Evolutionary conservation across 2,888 invertebrate species (phyloP).

Genomic region (Apoda limacodes): DNA sequence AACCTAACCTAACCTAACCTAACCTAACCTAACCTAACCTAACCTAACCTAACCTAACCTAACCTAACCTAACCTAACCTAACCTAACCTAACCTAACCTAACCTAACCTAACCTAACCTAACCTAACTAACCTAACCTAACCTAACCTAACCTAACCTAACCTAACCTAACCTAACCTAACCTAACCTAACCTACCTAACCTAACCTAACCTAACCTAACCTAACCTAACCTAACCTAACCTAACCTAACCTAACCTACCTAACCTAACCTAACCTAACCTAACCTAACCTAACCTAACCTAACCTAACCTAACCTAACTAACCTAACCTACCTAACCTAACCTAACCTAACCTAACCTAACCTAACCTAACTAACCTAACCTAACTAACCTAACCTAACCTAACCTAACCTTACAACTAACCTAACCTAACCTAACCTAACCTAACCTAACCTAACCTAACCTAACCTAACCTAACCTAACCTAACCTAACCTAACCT

Average conservation of each 20-base stretch:
- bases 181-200: slow-evolving; percentile 11
- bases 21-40: slow-evolving; percentile 12
- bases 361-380: slow-evolving; percentile 18
- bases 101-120: slow-evolving; percentile 10
- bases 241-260: slow-evolving; percentile 14
- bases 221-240: slow-evolving; percentile 14
- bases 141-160: slow-evolving; percentile 13
- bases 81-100: slow-evolving; percentile 8
- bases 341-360: slow-evolving; percentile 16
- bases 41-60: slow-evolving; percentile 10
- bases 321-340: slow-evolving; percentile 16
- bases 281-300: slow-evolving; percentile 16
- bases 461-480: slow-evolving; percentile 17
- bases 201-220: slow-evolving; percentile 15
- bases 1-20: slow-evolving; percentile 5
- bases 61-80: slow-evolving; percentile 10
- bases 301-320: slow-evolving; percentile 14
- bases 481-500: slow-evolving; percentile 18
- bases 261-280: slow-evolving; percentile 12
- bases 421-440: slow-evolving; percentile 16
- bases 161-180: slow-evolving; percentile 13
- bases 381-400: slow-evolving; percentile 17
- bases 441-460: slow-evolving; percentile 15
- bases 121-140: slow-evolving; percentile 11
- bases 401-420: slow-evolving; percentile 18